Conservation (phyloP, 2,888 invertebrate genomes). For the Andrena hattorfiana region DNA sequence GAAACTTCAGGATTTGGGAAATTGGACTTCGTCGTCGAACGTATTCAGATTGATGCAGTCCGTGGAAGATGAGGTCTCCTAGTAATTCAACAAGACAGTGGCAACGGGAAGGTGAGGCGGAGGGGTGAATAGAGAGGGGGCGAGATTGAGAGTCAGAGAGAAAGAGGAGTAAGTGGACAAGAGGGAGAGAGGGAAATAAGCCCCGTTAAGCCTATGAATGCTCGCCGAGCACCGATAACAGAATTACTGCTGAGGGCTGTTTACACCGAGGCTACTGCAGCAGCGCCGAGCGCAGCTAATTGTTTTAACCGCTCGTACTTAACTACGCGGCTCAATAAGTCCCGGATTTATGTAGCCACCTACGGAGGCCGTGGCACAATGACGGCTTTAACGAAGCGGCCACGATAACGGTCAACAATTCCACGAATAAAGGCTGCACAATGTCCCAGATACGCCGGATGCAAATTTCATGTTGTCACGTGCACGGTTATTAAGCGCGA, state of each 20-base stretch:
- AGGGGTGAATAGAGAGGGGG: neutral
- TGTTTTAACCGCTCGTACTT: conserved; percentile 73
- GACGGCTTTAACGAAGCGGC: conserved; percentile 52
- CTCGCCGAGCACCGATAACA: conserved; percentile 77
- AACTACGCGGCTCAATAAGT: conserved; percentile 72
- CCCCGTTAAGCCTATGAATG: conserved; percentile 73
- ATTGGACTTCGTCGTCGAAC: conserved; percentile 21
- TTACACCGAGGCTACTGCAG: conserved; percentile 66
- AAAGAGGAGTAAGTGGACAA: conserved; percentile 12
- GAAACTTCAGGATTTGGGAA: conserved; percentile 18
- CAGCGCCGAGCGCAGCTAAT: conserved; percentile 64
- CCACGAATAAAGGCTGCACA: conserved; percentile 30
- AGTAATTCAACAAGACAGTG: conserved; percentile 35
- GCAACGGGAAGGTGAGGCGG: neutral
- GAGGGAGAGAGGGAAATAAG: conserved; percentile 61
- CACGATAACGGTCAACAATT: conserved; percentile 44
- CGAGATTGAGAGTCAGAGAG: neutral
- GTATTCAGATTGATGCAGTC: conserved; percentile 33
- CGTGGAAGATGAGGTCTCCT: conserved; percentile 24
- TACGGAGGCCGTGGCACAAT: conserved; percentile 48
- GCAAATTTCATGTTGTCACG: conserved; percentile 22
- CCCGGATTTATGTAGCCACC: conserved; percentile 71
- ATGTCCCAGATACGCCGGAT: conserved; percentile 8
- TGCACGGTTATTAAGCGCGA: neutral
- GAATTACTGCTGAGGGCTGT: conserved; percentile 75